Percentiles rank a stretch among this genome's conserved stretches.
phyloP scores from a whole-genome alignment of 1,140 invertebrate genomes.

The Aphaenogaster ashmeadi region DNA sequence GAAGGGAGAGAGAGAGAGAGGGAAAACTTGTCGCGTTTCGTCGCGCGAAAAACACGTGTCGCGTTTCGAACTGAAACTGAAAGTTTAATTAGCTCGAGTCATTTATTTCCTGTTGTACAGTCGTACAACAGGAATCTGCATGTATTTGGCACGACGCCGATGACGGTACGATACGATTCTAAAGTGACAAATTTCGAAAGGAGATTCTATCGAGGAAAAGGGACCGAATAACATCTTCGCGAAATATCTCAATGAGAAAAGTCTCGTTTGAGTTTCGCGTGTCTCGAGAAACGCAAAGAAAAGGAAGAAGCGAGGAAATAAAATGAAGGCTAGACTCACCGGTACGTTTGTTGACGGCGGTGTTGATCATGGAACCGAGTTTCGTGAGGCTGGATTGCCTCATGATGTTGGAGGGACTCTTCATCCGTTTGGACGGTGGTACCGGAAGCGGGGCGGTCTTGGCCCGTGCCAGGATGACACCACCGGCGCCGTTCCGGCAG shows the following conservation, averaged over 20 bases:
- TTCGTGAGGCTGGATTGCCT: conserved; percentile 90
- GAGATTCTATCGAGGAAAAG: not conserved
- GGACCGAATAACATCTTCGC: not conserved
- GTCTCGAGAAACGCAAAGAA: not conserved
- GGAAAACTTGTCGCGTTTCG: too few species aligned
- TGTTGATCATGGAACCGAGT: conserved; percentile 90
- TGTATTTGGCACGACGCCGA: too few species aligned
- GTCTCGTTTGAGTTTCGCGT: not conserved
- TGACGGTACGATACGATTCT: too few species aligned
- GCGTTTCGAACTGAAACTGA: not conserved
- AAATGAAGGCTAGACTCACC: conserved; percentile 65
- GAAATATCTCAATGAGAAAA: not conserved
- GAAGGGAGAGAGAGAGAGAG: too few species aligned
- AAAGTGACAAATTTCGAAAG: not conserved
- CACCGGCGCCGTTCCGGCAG: conserved; percentile 78
- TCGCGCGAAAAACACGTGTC: not conserved
- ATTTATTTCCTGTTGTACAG: not conserved
- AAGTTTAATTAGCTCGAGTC: not conserved
- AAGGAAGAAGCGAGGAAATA: not conserved
- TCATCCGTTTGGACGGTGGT: conserved; percentile 84
- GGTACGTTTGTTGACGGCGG: conserved; percentile 88
- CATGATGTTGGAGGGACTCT: conserved; percentile 88
- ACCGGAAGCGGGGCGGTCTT: conserved; percentile 76
- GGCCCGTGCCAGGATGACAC: conserved; percentile 78
- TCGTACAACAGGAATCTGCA: not conserved